Conservation (phyloP, 2,113 vertebrate species). For the Grantiella picta region DNA sequence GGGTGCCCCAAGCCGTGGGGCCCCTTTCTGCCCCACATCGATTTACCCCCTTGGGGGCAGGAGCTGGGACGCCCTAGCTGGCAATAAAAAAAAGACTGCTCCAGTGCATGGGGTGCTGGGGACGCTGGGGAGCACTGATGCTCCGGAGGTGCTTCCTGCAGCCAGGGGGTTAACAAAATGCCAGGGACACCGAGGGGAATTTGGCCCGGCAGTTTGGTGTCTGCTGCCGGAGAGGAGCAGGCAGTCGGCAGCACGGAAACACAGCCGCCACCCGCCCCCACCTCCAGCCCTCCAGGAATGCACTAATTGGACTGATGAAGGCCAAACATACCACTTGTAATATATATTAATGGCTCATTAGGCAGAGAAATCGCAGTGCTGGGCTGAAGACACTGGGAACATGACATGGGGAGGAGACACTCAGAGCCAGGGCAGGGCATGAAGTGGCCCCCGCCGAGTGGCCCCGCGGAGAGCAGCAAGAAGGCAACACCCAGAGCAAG, state of each 20-base stretch:
- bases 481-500: neutral
- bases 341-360: conserved; percentile 70
- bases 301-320: conserved; percentile 65
- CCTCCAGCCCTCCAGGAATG: conserved; percentile 55
- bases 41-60: neutral
- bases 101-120: neutral
- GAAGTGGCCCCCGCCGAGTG: neutral
- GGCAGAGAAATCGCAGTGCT: neutral
- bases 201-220: neutral
- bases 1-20: neutral
- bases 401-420: neutral
- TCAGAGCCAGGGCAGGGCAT: neutral
- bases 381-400: conserved; percentile 59
- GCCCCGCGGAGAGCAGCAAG: neutral
- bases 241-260: neutral
- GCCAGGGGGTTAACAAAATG: neutral
- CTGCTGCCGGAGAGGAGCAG: neutral
- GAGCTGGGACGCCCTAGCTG: neutral
- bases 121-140: neutral
- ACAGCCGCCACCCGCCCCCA: neutral
- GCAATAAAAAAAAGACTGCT: neutral
- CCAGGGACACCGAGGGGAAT: neutral
- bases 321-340: conserved; percentile 55
- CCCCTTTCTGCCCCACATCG: neutral
- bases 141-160: neutral